Conservation (phyloP, 2,797 vertebrate genomes). For the Allobates femoralis region DNA sequence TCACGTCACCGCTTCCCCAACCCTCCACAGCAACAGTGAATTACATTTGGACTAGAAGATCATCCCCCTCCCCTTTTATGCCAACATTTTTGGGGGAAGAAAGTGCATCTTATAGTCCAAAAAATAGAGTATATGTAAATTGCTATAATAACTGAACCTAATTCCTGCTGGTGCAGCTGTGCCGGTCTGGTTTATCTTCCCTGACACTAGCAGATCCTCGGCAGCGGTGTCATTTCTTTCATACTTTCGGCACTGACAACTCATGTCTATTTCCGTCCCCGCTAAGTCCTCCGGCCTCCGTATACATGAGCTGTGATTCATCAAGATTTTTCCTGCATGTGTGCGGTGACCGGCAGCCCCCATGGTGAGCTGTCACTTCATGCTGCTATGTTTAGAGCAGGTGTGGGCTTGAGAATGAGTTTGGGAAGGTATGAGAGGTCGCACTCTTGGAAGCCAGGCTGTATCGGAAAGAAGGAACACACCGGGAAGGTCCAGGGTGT, state of each 20-base stretch:
- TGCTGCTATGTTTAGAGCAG: not conserved
- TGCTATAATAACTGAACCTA: no score
- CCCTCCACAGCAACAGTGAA: no score
- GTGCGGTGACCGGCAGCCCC: not conserved
- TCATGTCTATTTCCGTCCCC: slow-evolving; percentile 38
- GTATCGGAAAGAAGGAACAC: not conserved
- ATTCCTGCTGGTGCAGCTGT: no score
- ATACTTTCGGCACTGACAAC: not conserved
- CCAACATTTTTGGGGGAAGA: no score
- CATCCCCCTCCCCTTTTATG: no score
- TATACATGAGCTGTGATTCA: slow-evolving; percentile 30
- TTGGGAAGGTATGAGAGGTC: slow-evolving; percentile 25
- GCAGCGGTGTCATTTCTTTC: not conserved
- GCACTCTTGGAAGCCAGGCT: not conserved
- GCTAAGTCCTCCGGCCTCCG: slow-evolving; percentile 24
- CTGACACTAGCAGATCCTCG: not conserved
- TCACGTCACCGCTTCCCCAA: no score
- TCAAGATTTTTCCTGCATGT: slow-evolving; percentile 27
- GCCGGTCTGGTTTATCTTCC: no score
- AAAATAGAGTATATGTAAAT: no score
- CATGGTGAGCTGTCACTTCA: not conserved
- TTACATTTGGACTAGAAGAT: no score
- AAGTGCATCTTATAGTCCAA: no score
- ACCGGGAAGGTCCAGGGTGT: not conserved
- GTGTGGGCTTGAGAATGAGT: not conserved